These are phyloP conservation scores for Damaliscus lunatus DNA, from an alignment of 2,113 vertebrate genomes.

Conservation along the genomic window DNA sequence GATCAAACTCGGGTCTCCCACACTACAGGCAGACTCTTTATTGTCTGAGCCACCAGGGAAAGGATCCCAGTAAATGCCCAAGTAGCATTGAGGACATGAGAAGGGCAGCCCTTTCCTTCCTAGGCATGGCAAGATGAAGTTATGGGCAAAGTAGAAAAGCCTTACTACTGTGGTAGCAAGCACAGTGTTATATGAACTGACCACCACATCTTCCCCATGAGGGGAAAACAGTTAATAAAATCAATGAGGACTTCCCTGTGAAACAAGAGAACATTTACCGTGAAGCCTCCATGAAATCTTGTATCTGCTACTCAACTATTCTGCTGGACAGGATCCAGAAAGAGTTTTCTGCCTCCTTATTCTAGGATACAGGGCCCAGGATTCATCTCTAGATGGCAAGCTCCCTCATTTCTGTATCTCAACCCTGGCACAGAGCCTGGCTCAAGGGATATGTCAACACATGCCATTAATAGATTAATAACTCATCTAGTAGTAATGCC, in stretches of 20 bases:
- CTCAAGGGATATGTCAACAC: not conserved
- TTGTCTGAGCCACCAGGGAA: not conserved
- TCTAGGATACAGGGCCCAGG: not conserved
- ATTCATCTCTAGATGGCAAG: not conserved
- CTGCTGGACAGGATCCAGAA: not conserved
- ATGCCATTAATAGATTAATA: not conserved
- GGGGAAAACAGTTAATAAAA: not conserved
- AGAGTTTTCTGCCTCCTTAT: not conserved
- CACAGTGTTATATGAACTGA: not conserved
- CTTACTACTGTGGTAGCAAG: not conserved
- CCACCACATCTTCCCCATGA: not conserved
- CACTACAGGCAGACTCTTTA: not conserved
- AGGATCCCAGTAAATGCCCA: not conserved
- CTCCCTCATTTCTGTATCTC: not conserved
- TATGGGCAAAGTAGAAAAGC: not conserved
- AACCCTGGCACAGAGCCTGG: not conserved
- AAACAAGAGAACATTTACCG: not conserved
- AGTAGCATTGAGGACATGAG: rapidly evolving
- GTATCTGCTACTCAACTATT: not conserved
- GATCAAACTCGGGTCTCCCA: not conserved
- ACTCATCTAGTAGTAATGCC: not conserved
- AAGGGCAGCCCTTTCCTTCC: not conserved
- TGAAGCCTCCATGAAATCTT: not conserved
- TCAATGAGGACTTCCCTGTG: not conserved
- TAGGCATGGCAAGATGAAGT: not conserved